phyloP scores from a whole-genome alignment of 2,113 vertebrate species.

The Tachysurus vachellii region DNA sequence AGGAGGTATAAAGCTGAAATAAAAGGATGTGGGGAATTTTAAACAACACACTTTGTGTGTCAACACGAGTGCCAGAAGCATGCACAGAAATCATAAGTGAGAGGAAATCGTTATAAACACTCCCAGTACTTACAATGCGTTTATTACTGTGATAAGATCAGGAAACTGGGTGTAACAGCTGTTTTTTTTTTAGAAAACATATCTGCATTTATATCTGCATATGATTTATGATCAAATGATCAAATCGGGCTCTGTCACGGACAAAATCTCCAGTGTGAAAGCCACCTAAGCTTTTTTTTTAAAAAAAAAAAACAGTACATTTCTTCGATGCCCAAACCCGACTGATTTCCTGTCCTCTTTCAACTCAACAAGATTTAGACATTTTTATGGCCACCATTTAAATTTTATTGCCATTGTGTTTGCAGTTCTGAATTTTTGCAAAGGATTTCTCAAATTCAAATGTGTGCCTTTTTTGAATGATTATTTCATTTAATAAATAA shows the following conservation, averaged over 20 bases:
- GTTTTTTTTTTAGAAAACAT: not conserved
- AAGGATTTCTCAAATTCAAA: not conserved
- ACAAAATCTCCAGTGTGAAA: too few species aligned
- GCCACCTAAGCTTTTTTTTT: not conserved
- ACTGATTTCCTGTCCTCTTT: not conserved
- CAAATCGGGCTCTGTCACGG: too few species aligned
- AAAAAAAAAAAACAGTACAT: not conserved
- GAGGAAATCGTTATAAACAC: not conserved
- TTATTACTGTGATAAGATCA: not conserved
- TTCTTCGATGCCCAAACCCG: not conserved
- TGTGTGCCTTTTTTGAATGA: not conserved
- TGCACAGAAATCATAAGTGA: not conserved
- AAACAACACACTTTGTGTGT: not conserved
- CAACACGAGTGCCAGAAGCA: too few species aligned
- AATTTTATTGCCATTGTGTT: not conserved
- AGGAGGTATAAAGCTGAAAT: not conserved
- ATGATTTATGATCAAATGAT: too few species aligned
- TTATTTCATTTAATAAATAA: not conserved
- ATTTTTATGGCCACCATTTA: not conserved
- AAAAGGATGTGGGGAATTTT: not conserved
- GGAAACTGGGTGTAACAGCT: not conserved
- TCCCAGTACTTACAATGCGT: not conserved
- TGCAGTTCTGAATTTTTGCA: not conserved
- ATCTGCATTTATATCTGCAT: not conserved
- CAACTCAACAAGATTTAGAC: not conserved